Percentiles rank a stretch among this genome's conserved stretches.
phyloP scores from a whole-genome alignment of 2,888 invertebrate species.

The Fragum fragum region DNA sequence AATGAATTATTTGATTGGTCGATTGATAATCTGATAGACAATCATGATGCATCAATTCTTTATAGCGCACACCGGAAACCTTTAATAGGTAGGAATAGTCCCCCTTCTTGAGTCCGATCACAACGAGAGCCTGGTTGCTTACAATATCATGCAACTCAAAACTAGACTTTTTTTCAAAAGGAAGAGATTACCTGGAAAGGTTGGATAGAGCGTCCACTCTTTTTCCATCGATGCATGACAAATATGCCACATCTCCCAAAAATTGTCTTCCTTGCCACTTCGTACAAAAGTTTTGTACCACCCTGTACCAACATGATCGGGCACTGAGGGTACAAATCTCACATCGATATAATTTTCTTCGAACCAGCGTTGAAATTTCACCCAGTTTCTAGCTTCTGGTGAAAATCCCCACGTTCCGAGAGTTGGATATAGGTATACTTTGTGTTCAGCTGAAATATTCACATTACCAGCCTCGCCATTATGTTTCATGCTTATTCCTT shows the following conservation, averaged over 20 bases:
- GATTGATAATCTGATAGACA: too few relatives aligned
- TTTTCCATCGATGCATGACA: conserved; percentile 32
- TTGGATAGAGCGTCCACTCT: conserved; percentile 49
- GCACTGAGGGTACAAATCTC: conserved; percentile 26
- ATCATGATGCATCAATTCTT: too few relatives aligned
- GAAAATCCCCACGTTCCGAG: conserved; percentile 58
- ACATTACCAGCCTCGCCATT: conserved; percentile 35
- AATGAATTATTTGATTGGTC: too few relatives aligned
- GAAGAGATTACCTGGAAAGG: conserved; percentile 51
- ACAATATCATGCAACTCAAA: too few relatives aligned
- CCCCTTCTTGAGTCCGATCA: too few relatives aligned
- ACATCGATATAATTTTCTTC: neutral
- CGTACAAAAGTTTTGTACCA: conserved; percentile 37
- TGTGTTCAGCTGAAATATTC: conserved; percentile 31
- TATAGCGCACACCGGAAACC: too few relatives aligned
- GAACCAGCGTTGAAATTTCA: conserved; percentile 39
- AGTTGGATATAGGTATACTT: conserved; percentile 54
- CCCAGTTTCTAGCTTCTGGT: conserved; percentile 47
- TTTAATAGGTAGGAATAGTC: too few relatives aligned
- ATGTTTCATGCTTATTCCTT: conserved; percentile 53
- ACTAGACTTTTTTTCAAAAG: too few relatives aligned
- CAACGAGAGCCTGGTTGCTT: too few relatives aligned
- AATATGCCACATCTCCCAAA: conserved; percentile 55
- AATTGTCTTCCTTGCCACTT: conserved; percentile 26
- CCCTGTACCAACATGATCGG: conserved; percentile 12